Conservation (phyloP, 1,140 invertebrate genomes). For the Orius laevigatus region DNA sequence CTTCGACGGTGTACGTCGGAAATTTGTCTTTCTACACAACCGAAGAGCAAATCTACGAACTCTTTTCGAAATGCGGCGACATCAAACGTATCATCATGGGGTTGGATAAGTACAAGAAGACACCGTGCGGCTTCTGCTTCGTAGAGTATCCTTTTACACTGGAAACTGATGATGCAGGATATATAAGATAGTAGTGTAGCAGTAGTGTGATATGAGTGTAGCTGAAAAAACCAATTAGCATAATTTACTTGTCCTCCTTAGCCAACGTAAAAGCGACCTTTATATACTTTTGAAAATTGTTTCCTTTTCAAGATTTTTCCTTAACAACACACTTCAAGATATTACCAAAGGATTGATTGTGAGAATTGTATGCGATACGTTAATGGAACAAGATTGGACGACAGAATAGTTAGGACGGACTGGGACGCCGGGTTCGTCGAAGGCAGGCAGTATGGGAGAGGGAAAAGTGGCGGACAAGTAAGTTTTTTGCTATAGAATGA, state of each 20-base stretch:
- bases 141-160: constrained; percentile 69
- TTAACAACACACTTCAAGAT: too few relatives aligned
- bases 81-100: constrained; percentile 95
- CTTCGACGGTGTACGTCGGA: constrained; percentile 86
- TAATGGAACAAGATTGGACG: constrained; percentile 92
- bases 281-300: too few relatives aligned
- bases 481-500: constrained; percentile 16
- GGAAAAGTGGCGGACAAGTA: constrained; percentile 96
- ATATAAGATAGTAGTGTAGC: too few relatives aligned
- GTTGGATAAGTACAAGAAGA: constrained; percentile 93
- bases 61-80: constrained; percentile 93
- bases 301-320: too few relatives aligned
- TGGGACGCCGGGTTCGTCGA: constrained; percentile 99
- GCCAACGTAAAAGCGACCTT: too few relatives aligned
- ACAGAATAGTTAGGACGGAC: constrained; percentile 91
- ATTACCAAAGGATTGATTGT: constrained; percentile 75
- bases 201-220: too few relatives aligned
- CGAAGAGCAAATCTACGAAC: constrained; percentile 97
- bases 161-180: too few relatives aligned
- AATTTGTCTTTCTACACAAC: constrained; percentile 98
- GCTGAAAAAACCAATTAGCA: too few relatives aligned
- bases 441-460: constrained; percentile 93
- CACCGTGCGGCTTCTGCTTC: constrained; percentile 99
- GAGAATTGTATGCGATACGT: constrained; percentile 92
- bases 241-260: too few relatives aligned